Evolutionary conservation across 1,140 invertebrate species (phyloP).

Genomic region (Leptinotarsa texana): DNA sequence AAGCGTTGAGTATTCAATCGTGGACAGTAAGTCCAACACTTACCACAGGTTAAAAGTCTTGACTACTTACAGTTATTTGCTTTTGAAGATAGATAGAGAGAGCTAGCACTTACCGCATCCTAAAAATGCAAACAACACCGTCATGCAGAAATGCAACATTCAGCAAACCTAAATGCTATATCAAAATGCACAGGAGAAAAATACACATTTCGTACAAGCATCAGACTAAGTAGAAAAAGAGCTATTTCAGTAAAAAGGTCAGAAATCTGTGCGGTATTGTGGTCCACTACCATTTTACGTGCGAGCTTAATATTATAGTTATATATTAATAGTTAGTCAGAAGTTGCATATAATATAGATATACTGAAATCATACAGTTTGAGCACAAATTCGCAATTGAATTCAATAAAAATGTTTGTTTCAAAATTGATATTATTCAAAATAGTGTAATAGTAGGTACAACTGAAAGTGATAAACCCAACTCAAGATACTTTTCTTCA

Average conservation of each 20-base stretch:
- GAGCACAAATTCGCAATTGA: too few relatives aligned
- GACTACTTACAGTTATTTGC: constrained; percentile 33
- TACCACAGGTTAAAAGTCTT: constrained; percentile 13
- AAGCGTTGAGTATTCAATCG: neutral
- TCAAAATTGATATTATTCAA: too few relatives aligned
- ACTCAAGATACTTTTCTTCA: too few relatives aligned
- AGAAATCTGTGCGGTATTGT: neutral
- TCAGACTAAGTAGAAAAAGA: neutral
- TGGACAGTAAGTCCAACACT: neutral
- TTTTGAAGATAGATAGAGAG: constrained; percentile 44
- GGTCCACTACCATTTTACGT: neutral
- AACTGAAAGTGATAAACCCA: too few relatives aligned
- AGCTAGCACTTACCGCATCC: constrained; percentile 58
- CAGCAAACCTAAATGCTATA: constrained; percentile 12
- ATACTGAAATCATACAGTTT: too few relatives aligned
- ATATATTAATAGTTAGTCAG: neutral
- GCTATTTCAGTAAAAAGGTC: neutral
- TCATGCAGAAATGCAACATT: constrained; percentile 47
- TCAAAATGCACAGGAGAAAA: constrained; percentile 15
- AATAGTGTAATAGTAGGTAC: too few relatives aligned
- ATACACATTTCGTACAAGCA: constrained; percentile 13
- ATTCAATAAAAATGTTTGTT: too few relatives aligned
- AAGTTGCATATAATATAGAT: too few relatives aligned
- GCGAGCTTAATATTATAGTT: neutral
- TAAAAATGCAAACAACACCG: constrained; percentile 55